Evolutionary conservation across 2,797 vertebrate genomes (phyloP).

Genomic region (Hylomyscus alleni): DNA sequence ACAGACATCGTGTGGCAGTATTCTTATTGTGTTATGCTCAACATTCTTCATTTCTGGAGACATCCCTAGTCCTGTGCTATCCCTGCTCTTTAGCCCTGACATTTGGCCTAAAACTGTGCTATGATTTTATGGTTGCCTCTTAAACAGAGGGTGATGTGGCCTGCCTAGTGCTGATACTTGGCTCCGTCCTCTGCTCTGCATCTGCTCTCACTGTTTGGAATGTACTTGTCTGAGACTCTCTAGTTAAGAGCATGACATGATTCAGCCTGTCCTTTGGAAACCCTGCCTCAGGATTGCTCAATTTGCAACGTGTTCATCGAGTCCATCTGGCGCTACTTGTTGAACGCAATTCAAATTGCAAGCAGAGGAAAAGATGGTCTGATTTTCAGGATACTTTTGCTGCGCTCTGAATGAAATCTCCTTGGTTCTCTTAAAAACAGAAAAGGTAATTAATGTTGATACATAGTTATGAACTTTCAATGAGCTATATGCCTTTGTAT

Average conservation of each 20-base stretch:
- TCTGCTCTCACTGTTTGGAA: background rate
- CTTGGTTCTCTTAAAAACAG: constrained; percentile 15
- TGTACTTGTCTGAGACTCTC: background rate
- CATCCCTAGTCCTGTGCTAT: background rate
- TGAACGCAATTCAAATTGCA: background rate
- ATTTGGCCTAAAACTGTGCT: background rate
- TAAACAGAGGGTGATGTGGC: background rate
- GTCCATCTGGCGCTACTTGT: background rate
- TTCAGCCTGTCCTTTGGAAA: background rate
- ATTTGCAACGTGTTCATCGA: background rate
- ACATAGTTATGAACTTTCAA: background rate
- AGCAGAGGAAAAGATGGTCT: background rate
- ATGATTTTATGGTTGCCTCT: background rate
- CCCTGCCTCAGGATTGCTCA: background rate
- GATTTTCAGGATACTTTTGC: background rate
- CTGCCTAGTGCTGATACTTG: background rate
- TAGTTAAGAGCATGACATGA: background rate
- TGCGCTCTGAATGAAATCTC: background rate
- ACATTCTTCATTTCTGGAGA: background rate
- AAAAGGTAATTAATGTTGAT: background rate
- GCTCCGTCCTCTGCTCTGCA: background rate
- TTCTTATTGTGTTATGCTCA: background rate
- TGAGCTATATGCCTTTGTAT: background rate
- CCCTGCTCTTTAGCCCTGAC: background rate
- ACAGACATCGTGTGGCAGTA: background rate